phyloP scores from a whole-genome alignment of 1,140 invertebrate genomes.

The Drosophila tani region DNA sequence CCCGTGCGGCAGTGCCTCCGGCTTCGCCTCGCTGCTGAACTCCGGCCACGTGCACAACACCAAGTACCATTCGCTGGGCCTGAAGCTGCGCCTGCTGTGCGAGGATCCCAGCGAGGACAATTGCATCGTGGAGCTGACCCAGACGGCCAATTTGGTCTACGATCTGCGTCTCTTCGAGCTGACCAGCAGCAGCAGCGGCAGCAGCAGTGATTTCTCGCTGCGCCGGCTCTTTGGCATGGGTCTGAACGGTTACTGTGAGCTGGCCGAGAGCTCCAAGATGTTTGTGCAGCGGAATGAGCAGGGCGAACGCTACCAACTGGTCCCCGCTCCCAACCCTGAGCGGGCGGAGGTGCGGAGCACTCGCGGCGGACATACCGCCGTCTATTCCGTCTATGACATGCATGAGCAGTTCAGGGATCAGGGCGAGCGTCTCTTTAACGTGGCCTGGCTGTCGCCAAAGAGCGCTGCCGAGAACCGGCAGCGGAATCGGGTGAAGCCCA shows the following conservation, averaged over 20 bases:
- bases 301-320: constrained; percentile 73
- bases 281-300: constrained; percentile 92
- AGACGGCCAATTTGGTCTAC: constrained; percentile 94
- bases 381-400: constrained; percentile 90
- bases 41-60: constrained; percentile 96
- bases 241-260: constrained; percentile 91
- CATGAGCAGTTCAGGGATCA: constrained; percentile 72
- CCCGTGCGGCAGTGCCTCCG: constrained; percentile 95
- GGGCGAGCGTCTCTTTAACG: constrained; percentile 88
- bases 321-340: constrained; percentile 86
- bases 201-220: constrained; percentile 91
- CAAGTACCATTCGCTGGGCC: constrained; percentile 95
- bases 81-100: constrained; percentile 94
- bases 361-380: constrained; percentile 88
- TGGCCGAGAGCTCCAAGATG: constrained; percentile 91
- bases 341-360: constrained; percentile 86
- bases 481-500: constrained; percentile 85
- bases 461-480: constrained; percentile 67
- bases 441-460: constrained; percentile 86
- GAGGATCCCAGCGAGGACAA: constrained; percentile 85
- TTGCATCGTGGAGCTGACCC: constrained; percentile 92
- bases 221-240: constrained; percentile 94
- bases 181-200: constrained; percentile 33
- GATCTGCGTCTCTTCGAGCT: constrained; percentile 89
- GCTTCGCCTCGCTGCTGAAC: constrained; percentile 94